These are phyloP conservation scores for Arge pagana DNA, from an alignment of 2,888 invertebrate genomes.

Conservation along the genomic window DNA sequence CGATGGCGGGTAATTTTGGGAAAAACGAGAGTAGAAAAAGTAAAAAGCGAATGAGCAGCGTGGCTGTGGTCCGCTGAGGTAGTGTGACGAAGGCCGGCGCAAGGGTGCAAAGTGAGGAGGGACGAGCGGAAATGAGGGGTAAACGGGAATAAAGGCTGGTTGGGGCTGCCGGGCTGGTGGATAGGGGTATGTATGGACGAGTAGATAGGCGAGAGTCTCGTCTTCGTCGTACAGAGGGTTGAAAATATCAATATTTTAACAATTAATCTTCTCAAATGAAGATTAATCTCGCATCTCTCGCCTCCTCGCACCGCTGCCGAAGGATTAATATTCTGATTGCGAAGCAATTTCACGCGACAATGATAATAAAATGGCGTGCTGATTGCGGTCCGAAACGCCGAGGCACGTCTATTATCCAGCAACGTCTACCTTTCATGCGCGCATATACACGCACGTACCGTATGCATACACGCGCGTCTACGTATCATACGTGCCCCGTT, in stretches of 20 bases:
- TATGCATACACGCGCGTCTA: too few species aligned
- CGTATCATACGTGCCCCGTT: too few species aligned
- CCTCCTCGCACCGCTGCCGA: slow-evolving; percentile 13
- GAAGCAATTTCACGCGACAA: slow-evolving; percentile 9
- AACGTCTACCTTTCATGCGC: too few species aligned
- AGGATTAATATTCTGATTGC: slow-evolving; percentile 20
- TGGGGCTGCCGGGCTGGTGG: neutral
- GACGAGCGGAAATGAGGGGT: neutral
- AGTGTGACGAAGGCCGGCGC: neutral
- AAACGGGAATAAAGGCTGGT: slow-evolving; percentile 1
- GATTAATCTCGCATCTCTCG: slow-evolving; percentile 20
- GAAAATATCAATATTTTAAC: slow-evolving; percentile 20
- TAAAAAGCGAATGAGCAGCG: too few species aligned
- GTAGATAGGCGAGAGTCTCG: neutral
- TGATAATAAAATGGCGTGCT: too few species aligned
- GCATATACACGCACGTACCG: too few species aligned
- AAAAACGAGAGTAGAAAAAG: too few species aligned
- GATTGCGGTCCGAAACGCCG: too few species aligned
- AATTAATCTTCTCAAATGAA: slow-evolving; percentile 22
- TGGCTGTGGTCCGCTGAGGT: too few species aligned
- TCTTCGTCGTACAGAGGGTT: neutral
- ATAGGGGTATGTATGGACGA: too few species aligned
- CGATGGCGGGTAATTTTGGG: too few species aligned
- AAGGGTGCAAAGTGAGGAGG: neutral
- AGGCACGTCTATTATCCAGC: too few species aligned